Percentiles rank a stretch among this genome's conserved stretches.
phyloP scores from a whole-genome alignment of 2,113 vertebrate species.

The Dipodomys spectabilis region DNA sequence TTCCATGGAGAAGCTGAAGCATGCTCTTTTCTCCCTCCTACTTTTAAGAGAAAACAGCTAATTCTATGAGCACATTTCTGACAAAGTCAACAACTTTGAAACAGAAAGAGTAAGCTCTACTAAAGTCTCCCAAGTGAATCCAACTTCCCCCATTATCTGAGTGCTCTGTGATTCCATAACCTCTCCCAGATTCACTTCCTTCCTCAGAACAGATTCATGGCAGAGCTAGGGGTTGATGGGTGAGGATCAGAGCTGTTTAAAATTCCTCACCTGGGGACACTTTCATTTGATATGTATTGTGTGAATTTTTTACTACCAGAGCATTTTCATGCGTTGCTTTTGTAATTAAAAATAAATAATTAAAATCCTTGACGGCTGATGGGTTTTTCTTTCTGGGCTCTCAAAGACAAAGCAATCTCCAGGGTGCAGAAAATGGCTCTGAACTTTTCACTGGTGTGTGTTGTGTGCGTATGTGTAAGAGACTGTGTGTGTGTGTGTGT shows the following conservation, averaged over 20 bases:
- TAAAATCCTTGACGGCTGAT: conserved; percentile 63
- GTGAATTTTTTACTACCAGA: conserved; percentile 76
- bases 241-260: conserved; percentile 49
- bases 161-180: neutral
- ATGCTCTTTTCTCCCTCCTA: neutral
- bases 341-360: conserved; percentile 82
- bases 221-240: neutral
- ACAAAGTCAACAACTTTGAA: conserved; percentile 6
- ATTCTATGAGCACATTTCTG: neutral
- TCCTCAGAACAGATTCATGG: neutral
- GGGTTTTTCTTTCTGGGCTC: conserved; percentile 60
- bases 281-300: conserved; percentile 64
- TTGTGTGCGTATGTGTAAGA: neutral
- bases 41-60: neutral
- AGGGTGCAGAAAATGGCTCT: conserved; percentile 41
- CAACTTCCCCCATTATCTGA: neutral
- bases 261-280: conserved; percentile 49
- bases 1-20: neutral
- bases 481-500: no score
- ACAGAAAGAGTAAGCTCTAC: neutral
- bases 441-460: conserved; percentile 6
- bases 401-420: conserved; percentile 62
- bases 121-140: neutral
- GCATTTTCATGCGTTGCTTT: conserved; percentile 61
- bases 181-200: neutral